Base-by-base conservation (phyloP, 2,113 vertebrate genomes). In the Odocoileus hemionus region DNA sequence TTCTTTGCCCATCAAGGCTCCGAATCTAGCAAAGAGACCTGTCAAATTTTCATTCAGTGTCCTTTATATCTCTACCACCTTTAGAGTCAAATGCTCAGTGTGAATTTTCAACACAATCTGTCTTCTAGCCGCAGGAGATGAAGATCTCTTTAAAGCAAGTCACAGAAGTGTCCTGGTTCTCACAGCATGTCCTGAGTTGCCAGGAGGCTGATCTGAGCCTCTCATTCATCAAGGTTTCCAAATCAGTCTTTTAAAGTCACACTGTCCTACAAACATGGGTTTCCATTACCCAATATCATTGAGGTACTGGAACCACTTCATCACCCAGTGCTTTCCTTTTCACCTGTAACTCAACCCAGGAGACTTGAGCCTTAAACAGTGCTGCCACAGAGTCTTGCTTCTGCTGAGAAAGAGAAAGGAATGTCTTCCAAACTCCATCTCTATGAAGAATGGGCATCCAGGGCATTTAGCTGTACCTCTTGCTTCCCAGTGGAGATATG, bases 251-350 rank as follows among this genome's bases (percentile, higher is more conserved):
- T 47, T 50, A 76, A 82, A 67, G 14, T 12, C 17, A 47, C 6
- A 4, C 11, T 94, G 47, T n/a, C 43, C 47, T 86, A 14, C 0
- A 23, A n/a, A 21, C 17, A 67, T 28, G 2, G n/a, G 28, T 7
- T 85, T 52, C 25, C 26, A 61, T 57, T 39, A 36, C 4, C 17
- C 13, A 6, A 3, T 52, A 7, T 26, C 1, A 0, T n/a, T 17
- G 30, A 45, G 33, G n/a, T n/a, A 2, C 70, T 23, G 33, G 30
- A 30, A 4, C 43, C 2, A 3, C 52, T 92, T 15, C 19, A 70
- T 67, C 52, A 60, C 12, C 19, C 33, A 45, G 4, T n/a, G n/a
- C 15, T 57, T 36, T 16, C 0, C 13, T 89, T 79, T 45, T 2
- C 25, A 57, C 6, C 13, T 83, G 12, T 36, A 36, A 30, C 21